A percentile compares a stretch with the other conserved stretches of the same genome.
phyloP scores from a whole-genome alignment of 1,140 invertebrate species.

The Caenorhabditis briggsae region DNA sequence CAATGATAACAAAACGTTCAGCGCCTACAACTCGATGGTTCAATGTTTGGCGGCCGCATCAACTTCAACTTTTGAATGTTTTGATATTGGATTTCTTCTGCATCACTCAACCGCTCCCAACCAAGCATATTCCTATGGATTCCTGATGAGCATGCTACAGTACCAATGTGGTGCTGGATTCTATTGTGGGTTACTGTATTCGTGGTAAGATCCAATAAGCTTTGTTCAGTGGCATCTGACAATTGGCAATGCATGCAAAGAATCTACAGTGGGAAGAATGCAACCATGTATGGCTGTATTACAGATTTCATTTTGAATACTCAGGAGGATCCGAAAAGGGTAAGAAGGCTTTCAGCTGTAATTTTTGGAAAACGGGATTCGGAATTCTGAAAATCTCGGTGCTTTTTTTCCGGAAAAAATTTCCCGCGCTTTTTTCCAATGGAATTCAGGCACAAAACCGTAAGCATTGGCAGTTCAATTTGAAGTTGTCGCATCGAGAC shows the following conservation, averaged over 20 bases:
- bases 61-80: constrained; percentile 55
- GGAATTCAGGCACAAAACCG: background rate
- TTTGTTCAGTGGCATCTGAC: constrained; percentile 61
- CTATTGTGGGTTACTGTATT: constrained; percentile 60
- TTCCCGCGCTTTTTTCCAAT: no score
- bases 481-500: no score
- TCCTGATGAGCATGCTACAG: constrained; percentile 64
- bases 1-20: constrained; percentile 24
- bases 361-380: no score
- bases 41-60: constrained; percentile 57
- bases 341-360: no score
- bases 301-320: constrained; percentile 56
- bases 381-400: no score
- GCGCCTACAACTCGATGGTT: constrained; percentile 64
- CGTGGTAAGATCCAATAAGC: no score
- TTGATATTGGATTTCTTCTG: constrained; percentile 62
- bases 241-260: constrained; percentile 66
- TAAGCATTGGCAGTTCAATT: no score
- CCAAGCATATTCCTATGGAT: constrained; percentile 62
- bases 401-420: no score
- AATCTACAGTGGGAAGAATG: constrained; percentile 63
- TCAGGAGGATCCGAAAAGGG: constrained; percentile 53
- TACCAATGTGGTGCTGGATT: constrained; percentile 68
- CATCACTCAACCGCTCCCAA: constrained; percentile 56
- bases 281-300: constrained; percentile 60